Conservation (phyloP, 2,797 vertebrate species). For the Sphenopsis melanotis region DNA sequence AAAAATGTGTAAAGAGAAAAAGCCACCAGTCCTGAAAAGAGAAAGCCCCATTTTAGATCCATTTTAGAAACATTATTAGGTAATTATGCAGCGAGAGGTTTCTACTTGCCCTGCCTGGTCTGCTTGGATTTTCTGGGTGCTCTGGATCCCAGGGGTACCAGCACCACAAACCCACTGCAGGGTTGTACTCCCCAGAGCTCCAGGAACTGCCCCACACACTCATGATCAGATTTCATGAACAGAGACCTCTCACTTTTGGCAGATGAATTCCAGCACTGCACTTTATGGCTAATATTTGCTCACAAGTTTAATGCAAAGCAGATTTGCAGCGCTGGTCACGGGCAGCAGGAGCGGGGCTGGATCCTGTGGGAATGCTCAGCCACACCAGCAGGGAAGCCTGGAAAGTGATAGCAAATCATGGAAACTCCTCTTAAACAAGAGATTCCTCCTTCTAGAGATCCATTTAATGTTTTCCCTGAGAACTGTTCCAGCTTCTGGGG, state of each 20-base stretch:
- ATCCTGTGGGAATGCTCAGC: background rate
- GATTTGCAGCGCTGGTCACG: fast-evolving
- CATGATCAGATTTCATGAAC: background rate
- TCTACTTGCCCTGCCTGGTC: background rate
- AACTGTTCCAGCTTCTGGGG: background rate
- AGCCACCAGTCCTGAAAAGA: background rate
- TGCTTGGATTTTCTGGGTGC: background rate
- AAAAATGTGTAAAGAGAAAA: background rate
- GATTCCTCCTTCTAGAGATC: fast-evolving
- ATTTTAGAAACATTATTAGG: background rate
- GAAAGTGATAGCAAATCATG: fast-evolving
- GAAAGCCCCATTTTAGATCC: background rate
- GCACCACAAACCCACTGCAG: background rate
- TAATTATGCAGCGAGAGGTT: background rate
- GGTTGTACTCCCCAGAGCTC: background rate
- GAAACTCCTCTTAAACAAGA: background rate
- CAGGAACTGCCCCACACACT: background rate
- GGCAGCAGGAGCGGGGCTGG: background rate
- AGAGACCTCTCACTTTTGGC: background rate
- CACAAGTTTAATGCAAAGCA: background rate
- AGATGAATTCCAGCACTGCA: background rate
- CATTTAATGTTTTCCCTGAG: background rate
- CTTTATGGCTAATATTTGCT: background rate
- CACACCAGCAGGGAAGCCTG: background rate
- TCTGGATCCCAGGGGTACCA: background rate